Percentiles rank a stretch among this genome's conserved stretches.
Conservation (phyloP, 2,113 vertebrate genomes). For the Chiloscyllium plagiosum region DNA sequence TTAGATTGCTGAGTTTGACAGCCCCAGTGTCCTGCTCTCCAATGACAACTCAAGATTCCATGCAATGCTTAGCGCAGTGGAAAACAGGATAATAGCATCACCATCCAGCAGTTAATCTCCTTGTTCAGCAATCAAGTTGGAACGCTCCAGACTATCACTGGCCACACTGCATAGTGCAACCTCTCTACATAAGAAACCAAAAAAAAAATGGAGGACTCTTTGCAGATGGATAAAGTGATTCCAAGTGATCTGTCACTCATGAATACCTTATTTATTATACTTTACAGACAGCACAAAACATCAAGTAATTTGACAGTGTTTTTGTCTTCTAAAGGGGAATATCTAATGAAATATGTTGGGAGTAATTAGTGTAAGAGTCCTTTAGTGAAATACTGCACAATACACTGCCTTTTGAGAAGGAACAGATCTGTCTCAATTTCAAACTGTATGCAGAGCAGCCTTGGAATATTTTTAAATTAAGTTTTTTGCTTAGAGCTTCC, state of each 20-base stretch:
- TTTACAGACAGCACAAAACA: not conserved
- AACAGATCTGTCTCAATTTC: not conserved
- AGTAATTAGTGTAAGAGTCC: not conserved
- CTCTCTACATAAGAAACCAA: not conserved
- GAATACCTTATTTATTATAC: constrained; percentile 30
- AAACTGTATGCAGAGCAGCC: not conserved
- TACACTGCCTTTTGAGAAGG: not conserved
- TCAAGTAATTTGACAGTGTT: constrained; percentile 6
- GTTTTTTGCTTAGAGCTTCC: not conserved
- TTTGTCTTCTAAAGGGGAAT: not conserved
- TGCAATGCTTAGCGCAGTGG: constrained; percentile 27
- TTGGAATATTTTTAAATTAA: not conserved
- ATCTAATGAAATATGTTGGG: not conserved
- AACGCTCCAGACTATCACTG: not conserved
- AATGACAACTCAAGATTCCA: constrained; percentile 20
- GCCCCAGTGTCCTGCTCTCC: constrained; percentile 6
- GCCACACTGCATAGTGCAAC: not conserved
- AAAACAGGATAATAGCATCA: constrained; percentile 1
- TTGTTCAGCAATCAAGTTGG: not conserved
- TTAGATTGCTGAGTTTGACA: constrained; percentile 36
- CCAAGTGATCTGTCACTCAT: not conserved
- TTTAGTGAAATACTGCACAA: not conserved
- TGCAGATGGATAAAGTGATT: constrained; percentile 26
- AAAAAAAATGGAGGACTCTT: not conserved
- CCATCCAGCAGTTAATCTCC: not conserved